Percentiles rank a stretch among this genome's conserved stretches.
Conservation (phyloP, 2,888 invertebrate species). For the Sicus ferrugineus region DNA sequence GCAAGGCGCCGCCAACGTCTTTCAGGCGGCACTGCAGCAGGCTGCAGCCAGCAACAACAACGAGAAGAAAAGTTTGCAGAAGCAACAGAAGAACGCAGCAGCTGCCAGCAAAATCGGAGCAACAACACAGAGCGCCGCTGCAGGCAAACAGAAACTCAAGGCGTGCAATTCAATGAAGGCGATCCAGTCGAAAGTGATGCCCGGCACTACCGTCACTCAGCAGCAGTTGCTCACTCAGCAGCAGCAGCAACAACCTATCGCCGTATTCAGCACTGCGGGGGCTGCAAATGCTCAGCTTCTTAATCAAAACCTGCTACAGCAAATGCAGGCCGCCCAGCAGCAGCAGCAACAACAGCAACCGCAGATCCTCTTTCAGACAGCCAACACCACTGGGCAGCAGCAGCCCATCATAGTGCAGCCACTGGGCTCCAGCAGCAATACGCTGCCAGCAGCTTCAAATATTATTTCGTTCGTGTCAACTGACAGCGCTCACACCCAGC, state of each 20-base stretch:
- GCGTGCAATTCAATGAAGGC: constrained; percentile 51
- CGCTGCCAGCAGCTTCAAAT: constrained; percentile 57
- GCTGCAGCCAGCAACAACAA: constrained; percentile 49
- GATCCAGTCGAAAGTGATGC: constrained; percentile 53
- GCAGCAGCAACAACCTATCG: constrained; percentile 44
- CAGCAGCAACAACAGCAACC: constrained; percentile 42
- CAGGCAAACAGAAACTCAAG: constrained; percentile 53
- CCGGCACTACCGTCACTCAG: constrained; percentile 38
- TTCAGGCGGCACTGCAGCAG: constrained; percentile 33
- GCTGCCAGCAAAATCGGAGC: constrained; percentile 51
- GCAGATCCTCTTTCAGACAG: constrained; percentile 51
- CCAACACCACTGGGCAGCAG: constrained; percentile 42
- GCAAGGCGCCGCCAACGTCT: constrained; percentile 41
- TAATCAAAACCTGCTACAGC: constrained; percentile 43
- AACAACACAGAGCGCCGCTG: constrained; percentile 39
- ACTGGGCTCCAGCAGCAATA: constrained; percentile 58
- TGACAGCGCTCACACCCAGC: constrained; percentile 64
- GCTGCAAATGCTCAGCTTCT: constrained; percentile 37
- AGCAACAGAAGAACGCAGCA: constrained; percentile 41
- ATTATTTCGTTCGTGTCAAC: constrained; percentile 65
- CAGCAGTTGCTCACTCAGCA: constrained; percentile 42
- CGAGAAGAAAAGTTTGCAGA: constrained; percentile 55
- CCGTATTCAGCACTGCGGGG: constrained; percentile 43
- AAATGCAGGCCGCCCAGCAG: constrained; percentile 38
- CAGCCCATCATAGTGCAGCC: constrained; percentile 60